Conservation (phyloP, 2,888 invertebrate genomes). For the Diploptera punctata region DNA sequence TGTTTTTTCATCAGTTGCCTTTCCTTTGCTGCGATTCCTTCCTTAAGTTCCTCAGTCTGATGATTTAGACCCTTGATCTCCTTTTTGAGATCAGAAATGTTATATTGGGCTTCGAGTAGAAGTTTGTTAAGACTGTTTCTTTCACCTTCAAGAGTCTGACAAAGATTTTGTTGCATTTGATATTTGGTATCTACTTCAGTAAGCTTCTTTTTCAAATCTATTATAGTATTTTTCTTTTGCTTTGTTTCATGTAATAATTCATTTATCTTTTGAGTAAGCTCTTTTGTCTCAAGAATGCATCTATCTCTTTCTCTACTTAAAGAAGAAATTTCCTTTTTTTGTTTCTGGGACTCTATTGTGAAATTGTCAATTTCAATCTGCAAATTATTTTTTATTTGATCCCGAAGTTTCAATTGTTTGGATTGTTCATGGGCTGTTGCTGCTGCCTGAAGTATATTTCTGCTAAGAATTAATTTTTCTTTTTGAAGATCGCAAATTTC, state of each 20-base stretch:
- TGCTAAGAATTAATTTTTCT: slow-evolving; percentile 71
- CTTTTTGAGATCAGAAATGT: slow-evolving; percentile 71
- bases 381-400: slow-evolving; percentile 70
- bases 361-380: slow-evolving; percentile 70
- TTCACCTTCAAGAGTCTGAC: slow-evolving; percentile 78
- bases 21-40: slow-evolving; percentile 79
- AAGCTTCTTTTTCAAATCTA: slow-evolving; percentile 73
- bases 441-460: slow-evolving; percentile 56
- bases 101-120: slow-evolving; percentile 68
- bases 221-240: slow-evolving; percentile 65
- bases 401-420: slow-evolving; percentile 68
- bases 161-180: slow-evolving; percentile 70
- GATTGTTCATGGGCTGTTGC: slow-evolving; percentile 59
- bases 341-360: slow-evolving; percentile 64
- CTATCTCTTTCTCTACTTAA: slow-evolving; percentile 60
- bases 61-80: slow-evolving; percentile 73
- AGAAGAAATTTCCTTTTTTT: slow-evolving; percentile 65
- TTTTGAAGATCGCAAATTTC: slow-evolving; percentile 67
- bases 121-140: slow-evolving; percentile 78
- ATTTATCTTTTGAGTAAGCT: slow-evolving; percentile 66
- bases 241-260: slow-evolving; percentile 61
- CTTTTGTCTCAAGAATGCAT: slow-evolving; percentile 63
- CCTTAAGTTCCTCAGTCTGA: slow-evolving; percentile 86
- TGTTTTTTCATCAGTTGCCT: slow-evolving; percentile 72
- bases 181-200: slow-evolving; percentile 66